A percentile compares a stretch with the other conserved stretches of the same genome.
Evolutionary conservation across 2,888 invertebrate genomes (phyloP).

Genomic region (Congeria kusceri): DNA sequence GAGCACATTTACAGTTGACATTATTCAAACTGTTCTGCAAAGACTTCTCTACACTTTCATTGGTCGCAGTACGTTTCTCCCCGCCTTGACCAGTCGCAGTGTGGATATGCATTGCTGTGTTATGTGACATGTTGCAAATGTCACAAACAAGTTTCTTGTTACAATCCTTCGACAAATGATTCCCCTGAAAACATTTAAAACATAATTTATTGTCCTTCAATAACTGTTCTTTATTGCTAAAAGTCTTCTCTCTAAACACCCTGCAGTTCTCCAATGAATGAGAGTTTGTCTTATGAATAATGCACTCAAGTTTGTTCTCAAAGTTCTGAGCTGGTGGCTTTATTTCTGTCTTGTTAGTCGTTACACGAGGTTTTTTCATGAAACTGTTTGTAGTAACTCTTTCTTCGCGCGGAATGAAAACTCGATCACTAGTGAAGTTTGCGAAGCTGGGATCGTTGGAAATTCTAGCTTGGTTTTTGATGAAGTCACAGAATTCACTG

Average conservation of each 20-base stretch:
- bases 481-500: constrained; percentile 18
- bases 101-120: not conserved
- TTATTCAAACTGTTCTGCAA: not conserved
- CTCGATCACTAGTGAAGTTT: not conserved
- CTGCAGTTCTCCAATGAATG: not conserved
- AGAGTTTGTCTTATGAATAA: not conserved
- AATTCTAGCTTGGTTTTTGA: constrained; percentile 16
- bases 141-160: not conserved
- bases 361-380: not conserved
- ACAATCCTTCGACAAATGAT: too few relatives aligned
- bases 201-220: not conserved
- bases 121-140: not conserved
- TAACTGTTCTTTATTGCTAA: not conserved
- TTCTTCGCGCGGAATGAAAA: too few relatives aligned
- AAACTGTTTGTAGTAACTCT: not conserved
- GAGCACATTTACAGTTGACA: not conserved
- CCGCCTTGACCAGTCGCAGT: not conserved
- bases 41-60: not conserved
- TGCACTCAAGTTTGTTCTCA: too few relatives aligned
- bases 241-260: not conserved
- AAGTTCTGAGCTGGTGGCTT: too few relatives aligned
- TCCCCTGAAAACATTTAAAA: not conserved
- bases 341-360: not conserved
- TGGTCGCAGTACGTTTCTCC: not conserved
- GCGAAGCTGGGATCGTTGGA: constrained; percentile 29